Evolutionary conservation across 2,888 invertebrate genomes (phyloP).

Genomic region (Drosophila yooni): DNA sequence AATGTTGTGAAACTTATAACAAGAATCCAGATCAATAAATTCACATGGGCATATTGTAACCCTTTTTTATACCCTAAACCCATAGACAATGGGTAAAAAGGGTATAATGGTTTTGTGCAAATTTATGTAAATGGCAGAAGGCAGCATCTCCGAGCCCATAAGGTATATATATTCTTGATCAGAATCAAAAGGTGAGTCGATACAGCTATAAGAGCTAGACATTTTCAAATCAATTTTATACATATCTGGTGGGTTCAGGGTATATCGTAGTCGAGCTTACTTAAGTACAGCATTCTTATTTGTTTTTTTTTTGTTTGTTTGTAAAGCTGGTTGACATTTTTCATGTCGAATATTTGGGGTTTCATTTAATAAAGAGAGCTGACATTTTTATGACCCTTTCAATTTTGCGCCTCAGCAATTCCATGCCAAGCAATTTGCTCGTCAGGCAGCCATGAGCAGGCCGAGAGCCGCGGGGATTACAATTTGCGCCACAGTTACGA

Average conservation of each 20-base stretch:
- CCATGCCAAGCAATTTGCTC: slow-evolving; percentile 50
- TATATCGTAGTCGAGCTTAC: background rate
- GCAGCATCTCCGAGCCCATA: background rate
- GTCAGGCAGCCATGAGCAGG: slow-evolving; percentile 10
- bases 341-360: slow-evolving; percentile 33
- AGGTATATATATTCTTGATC: background rate
- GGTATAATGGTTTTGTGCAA: background rate
- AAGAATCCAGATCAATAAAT: slow-evolving; percentile 47
- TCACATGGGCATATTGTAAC: slow-evolving; percentile 22
- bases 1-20: slow-evolving; percentile 16
- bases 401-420: slow-evolving; percentile 68
- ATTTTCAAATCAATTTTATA: background rate
- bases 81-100: background rate
- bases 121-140: background rate
- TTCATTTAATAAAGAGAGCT: slow-evolving; percentile 51
- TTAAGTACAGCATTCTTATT: background rate
- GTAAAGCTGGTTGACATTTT: slow-evolving; percentile 37
- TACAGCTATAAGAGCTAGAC: background rate
- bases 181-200: background rate
- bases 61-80: slow-evolving; percentile 6
- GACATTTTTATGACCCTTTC: slow-evolving; percentile 62
- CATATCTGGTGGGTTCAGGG: background rate
- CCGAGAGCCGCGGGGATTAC: slow-evolving; percentile 31
- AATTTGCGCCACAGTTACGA: slow-evolving; percentile 70
- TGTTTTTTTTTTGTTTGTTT: slow-evolving; percentile 4